Evolutionary conservation across 2,797 vertebrate species (phyloP), one percentile per base, ranked within the genome.

Genomic region (Xerus rutilus): DNA sequence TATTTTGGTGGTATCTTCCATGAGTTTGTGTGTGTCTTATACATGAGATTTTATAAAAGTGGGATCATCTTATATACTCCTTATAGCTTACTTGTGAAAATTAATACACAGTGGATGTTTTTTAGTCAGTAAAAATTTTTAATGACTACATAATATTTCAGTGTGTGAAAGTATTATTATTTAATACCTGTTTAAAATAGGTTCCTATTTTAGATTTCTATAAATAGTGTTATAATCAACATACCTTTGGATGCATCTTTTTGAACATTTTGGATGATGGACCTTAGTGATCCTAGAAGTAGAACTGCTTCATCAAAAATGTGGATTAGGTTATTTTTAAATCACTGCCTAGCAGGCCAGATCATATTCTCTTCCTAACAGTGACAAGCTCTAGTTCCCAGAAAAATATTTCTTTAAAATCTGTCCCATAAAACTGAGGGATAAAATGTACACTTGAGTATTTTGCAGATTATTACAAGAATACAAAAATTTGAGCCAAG

Each of bases 401-500:
- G 57, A 43, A 89, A 86, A 94, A 65, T 74, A 79, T 39, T 94
- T 3, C 39, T 39, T 88, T 95, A 95, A 77, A 88, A 90, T 82
- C 59, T 91, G 25, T 95, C 32, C 57, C 87, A 3, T 82, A 82
- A 96, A 96, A 93, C 64, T 83, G 39, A 88, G 39, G 77, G 32
- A 32, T 95, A 93, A 97, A 96, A 90, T 90, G 11, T 92, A 4
- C 47, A 90, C 7, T 7, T 89, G 20, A 84, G 10, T 88, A 7
- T 92, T 95, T 96, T 96, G 35, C 20, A 54, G 17, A 70, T 3
- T 1, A 96, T 65, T 74, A 69, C 52, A 95, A 52, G 7, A 97
- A 84, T 90, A 82, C 87, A 72, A 87, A 89, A 93, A 89, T 65
- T 93, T 13, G 70, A 74, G 54, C 72, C 92, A 82, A 95, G 52